Base-by-base conservation (phyloP, 2,888 invertebrate species). In the Petrolisthes cinctipes region DNA sequence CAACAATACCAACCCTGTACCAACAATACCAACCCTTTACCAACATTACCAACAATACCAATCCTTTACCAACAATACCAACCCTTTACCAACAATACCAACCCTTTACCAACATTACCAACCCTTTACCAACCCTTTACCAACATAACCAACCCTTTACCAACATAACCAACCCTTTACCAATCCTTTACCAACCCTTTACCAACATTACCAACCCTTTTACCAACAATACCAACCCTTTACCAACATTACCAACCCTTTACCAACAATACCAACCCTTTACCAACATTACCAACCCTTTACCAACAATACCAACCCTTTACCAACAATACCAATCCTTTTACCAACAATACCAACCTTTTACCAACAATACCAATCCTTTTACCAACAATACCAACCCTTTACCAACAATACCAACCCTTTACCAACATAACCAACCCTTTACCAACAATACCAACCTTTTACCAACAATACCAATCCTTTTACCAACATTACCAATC, bases 171-270 rank as follows among this genome's bases (percentile, higher is more conserved):
- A n/a, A n/a, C n/a, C n/a, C n/a, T 4, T 81, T 17, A 73, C 11
- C 73, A 20, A 73, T 7, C 76, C 51, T 17, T 54, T 76, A 5
- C 20, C 5, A 20, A 5, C 86, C 88, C 88, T 87, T 73, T 88
- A 88, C 78, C 5, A 14, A 17, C 61, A 57, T 81, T 17, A 73
- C 11, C 73, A 20, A 73, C 53, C 76, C 51, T 57, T 17, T 54
- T 76, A 5, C 20, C 5, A 20, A 5, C 86, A 90, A n/a, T n/a
- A n/a, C n/a, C n/a, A n/a, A n/a, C n/a, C n/a, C n/a, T n/a, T 75
- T 75, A 11, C 4, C 5, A 14, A 17, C 61, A 57, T 81, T 17
- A 73, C 11, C 73, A 20, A 73, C 76, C 51, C 37, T 17, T 54
- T 76, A 5, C 20, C 5, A 20, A 5, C 86, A 90, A n/a, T n/a